These are phyloP conservation scores for Pachypanchax playfairii DNA, from an alignment of 2,113 vertebrate genomes.

Conservation along the genomic window DNA sequence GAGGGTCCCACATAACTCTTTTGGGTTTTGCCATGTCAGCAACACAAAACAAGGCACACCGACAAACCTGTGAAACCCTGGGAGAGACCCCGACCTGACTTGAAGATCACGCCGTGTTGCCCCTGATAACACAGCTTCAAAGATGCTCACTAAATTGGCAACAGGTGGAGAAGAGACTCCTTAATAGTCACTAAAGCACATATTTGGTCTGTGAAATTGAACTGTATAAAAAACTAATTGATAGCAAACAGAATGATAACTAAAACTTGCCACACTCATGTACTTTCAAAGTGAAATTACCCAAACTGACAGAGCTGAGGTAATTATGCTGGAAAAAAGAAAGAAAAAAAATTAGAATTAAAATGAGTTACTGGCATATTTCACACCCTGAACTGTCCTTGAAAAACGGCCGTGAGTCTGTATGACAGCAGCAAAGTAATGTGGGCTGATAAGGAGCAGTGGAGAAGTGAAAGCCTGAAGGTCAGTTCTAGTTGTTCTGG, in stretches of 20 bases:
- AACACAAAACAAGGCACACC: no score
- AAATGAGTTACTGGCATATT: conserved; percentile 37
- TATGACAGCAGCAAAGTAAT: conserved; percentile 68
- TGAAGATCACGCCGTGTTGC: no score
- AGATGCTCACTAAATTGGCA: no score
- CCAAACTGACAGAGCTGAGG: background rate
- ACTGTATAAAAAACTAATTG: background rate
- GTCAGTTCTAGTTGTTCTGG: conserved; percentile 71
- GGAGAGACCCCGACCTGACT: no score
- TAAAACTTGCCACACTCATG: background rate
- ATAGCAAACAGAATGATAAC: background rate
- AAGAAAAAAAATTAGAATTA: conserved; percentile 19
- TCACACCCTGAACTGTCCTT: conserved; percentile 62
- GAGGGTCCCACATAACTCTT: no score
- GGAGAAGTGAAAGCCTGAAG: conserved; percentile 70
- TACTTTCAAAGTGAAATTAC: no score
- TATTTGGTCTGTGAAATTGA: no score
- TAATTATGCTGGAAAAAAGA: conserved; percentile 32
- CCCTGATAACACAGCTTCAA: no score
- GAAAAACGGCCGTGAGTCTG: conserved; percentile 56
- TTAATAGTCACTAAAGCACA: no score
- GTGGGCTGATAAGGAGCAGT: conserved; percentile 63
- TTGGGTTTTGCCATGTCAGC: no score
- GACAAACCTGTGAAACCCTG: no score
- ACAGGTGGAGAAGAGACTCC: no score